Base-by-base conservation (phyloP, 2,888 invertebrate genomes). In the Leptopterna dolabrata region DNA sequence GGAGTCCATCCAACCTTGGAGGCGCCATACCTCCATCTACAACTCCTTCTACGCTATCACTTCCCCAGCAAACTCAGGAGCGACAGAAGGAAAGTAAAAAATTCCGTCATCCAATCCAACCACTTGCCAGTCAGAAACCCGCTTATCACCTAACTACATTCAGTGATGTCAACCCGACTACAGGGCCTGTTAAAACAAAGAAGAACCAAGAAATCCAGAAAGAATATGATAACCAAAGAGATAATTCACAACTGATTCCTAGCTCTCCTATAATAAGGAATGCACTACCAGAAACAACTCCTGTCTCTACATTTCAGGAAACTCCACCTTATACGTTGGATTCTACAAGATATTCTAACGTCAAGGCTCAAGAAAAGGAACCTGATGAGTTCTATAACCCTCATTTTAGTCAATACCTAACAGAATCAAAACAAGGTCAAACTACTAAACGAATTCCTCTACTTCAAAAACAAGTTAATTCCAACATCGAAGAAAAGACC, bases 141-240 rank as follows among this genome's bases (percentile, higher is more conserved):
- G 87, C 88, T 3, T 30, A 70, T 14, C 88, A 88, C n/a, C 47
- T 87, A 24, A 81, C 51, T 16, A 78, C 80, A 24, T 71, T 55
- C 43, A 43, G 70, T 19, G 76, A 45, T 0, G 14, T 43, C 14
- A 29, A 43, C 19, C 43, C 45, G 7, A 6, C 43, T 14, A 36
- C 41, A 13, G 80, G 70, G 4, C 30, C 24, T 4, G 24, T 70
- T 0, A 80, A 87, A 80, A 16, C 63, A 0, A 80, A 80, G 29
- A 80, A 70, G 29, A 71, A 91, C 91, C 51, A 91, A 90, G 55
- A 89, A 89, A 78, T 87, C 82, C 71, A 91, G 90, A 70, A 90
- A 90, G 76, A 89, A 86, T 14, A 91, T 91, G 55, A 89, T 90
- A 55, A 90, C 91, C 45, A 91, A 91, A 87, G 91, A 90, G 51